Conservation (phyloP, 2,797 vertebrate genomes). For the Fistularia tabacaria region DNA sequence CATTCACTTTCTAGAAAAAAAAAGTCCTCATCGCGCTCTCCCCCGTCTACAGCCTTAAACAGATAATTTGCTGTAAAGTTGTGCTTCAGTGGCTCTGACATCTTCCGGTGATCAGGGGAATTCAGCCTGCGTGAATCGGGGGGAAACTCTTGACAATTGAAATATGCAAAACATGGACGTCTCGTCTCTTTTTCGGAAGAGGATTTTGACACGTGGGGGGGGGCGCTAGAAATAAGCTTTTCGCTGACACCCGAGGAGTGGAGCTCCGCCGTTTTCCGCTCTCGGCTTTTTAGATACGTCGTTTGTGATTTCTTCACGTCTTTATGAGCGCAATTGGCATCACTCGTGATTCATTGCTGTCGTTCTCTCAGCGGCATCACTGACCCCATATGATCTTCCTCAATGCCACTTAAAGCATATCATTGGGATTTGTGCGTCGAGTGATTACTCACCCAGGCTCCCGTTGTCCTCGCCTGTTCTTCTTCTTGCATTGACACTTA, state of each 20-base stretch:
- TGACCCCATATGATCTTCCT: too few species aligned
- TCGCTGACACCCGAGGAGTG: not conserved
- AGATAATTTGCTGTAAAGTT: slow-evolving; percentile 1
- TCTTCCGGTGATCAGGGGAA: not conserved
- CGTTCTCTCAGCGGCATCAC: too few species aligned
- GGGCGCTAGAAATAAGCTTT: not conserved
- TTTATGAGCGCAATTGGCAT: too few species aligned
- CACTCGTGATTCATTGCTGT: too few species aligned
- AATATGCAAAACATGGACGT: slow-evolving; percentile 6
- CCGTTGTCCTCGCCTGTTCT: too few species aligned
- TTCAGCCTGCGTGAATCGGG: not conserved
- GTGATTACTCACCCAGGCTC: too few species aligned
- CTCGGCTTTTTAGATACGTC: not conserved
- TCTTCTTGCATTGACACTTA: too few species aligned
- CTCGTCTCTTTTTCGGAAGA: slow-evolving; percentile 10
- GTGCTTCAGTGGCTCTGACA: slow-evolving; percentile 4
- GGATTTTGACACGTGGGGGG: slow-evolving; percentile 1
- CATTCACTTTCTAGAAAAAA: too few species aligned
- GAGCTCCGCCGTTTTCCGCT: not conserved
- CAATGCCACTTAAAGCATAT: too few species aligned
- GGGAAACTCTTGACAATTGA: slow-evolving; percentile 2
- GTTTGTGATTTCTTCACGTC: not conserved
- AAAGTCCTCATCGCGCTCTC: not conserved
- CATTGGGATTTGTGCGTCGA: too few species aligned
- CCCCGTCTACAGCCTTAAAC: not conserved